These are phyloP conservation scores for Eupithecia abbreviata DNA, from an alignment of 2,888 invertebrate species.

Conservation along the genomic window DNA sequence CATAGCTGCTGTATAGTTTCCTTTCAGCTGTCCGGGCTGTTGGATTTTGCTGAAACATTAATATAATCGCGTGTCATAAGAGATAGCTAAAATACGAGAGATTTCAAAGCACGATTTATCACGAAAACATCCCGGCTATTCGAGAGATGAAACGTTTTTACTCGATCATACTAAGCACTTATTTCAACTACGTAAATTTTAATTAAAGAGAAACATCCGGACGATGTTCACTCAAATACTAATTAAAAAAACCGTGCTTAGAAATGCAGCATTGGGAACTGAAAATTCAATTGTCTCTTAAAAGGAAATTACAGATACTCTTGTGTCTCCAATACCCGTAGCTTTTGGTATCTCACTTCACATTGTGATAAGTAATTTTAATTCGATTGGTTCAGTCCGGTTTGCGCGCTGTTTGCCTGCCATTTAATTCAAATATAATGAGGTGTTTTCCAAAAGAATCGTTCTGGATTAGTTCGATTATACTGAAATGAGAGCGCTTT, in stretches of 20 bases:
- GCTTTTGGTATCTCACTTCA: background rate
- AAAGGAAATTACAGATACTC: background rate
- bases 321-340: background rate
- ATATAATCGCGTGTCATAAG: background rate
- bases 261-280: slow-evolving; percentile 1
- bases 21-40: too few relatives aligned
- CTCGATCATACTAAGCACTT: background rate
- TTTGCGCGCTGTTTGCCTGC: too few relatives aligned
- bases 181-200: slow-evolving; percentile 11
- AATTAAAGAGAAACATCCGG: slow-evolving; percentile 27
- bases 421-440: too few relatives aligned
- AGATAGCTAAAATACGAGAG: background rate
- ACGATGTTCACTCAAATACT: background rate
- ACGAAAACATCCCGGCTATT: background rate
- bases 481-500: background rate
- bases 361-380: background rate
- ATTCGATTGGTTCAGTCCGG: background rate
- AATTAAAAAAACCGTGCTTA: slow-evolving; percentile 13
- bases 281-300: slow-evolving; percentile 11
- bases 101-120: background rate
- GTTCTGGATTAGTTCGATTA: background rate
- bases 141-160: background rate
- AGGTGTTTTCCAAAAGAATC: too few relatives aligned
- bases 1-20: too few relatives aligned
- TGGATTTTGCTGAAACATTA: background rate